These are phyloP conservation scores for Alectoris magna DNA, from an alignment of 2,797 vertebrate species.

Conservation along the genomic window DNA sequence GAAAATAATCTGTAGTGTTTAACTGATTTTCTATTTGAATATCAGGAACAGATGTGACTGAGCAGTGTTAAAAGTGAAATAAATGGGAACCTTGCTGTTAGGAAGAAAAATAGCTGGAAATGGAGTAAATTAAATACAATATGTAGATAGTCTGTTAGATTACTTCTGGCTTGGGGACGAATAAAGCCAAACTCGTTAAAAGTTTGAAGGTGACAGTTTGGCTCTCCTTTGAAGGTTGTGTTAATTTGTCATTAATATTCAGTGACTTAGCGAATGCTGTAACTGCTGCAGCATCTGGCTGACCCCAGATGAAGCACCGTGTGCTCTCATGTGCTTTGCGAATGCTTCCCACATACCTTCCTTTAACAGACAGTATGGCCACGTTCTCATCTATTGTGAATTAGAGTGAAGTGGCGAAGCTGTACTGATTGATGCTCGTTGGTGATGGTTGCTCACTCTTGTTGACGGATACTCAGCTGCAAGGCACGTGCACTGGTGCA, in stretches of 20 bases:
- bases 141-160: conserved; percentile 27
- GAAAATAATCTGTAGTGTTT: background rate
- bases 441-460: rapidly evolving
- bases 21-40: background rate
- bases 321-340: rapidly evolving
- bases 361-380: background rate
- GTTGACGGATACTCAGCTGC: background rate
- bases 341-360: background rate
- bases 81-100: conserved; percentile 13
- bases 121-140: conserved; percentile 45
- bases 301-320: background rate
- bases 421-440: rapidly evolving
- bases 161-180: conserved; percentile 47
- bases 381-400: rapidly evolving
- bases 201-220: conserved; percentile 30
- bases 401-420: background rate
- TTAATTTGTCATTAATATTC: conserved; percentile 28
- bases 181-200: conserved; percentile 9
- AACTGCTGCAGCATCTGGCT: conserved; percentile 1
- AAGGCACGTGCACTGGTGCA: background rate
- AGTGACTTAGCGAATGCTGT: background rate
- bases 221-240: background rate
- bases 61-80: conserved; percentile 31
- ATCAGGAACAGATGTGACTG: conserved; percentile 11
- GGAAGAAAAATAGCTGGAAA: conserved; percentile 22